Evolutionary conservation across 2,797 vertebrate genomes (phyloP).

Genomic region (Chrysocyon brachyurus): DNA sequence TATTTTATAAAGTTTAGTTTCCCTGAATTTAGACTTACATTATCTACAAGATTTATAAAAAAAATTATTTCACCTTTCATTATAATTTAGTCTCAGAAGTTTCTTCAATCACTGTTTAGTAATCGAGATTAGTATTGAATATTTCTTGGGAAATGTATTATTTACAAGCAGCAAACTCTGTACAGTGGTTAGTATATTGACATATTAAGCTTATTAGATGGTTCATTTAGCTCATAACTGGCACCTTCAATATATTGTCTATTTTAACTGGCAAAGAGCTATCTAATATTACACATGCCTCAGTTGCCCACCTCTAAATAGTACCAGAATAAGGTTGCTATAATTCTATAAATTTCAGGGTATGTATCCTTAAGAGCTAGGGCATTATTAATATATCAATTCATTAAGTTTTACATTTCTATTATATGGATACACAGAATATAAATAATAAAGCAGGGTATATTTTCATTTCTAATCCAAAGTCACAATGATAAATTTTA

Average conservation of each 20-base stretch:
- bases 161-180: slow-evolving; percentile 2
- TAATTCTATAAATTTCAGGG: slow-evolving; percentile 15
- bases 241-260: background rate
- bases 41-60: background rate
- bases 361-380: background rate
- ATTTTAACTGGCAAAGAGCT: background rate
- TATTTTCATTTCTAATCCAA: background rate
- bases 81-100: slow-evolving; percentile 27
- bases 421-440: background rate
- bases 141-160: background rate
- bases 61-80: background rate
- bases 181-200: background rate
- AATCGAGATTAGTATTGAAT: background rate
- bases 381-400: background rate
- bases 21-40: background rate
- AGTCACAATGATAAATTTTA: slow-evolving; percentile 6
- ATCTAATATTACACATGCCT: background rate
- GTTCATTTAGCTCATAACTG: background rate
- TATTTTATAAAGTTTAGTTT: background rate
- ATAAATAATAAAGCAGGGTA: background rate
- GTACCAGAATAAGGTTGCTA: background rate
- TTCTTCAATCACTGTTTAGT: background rate
- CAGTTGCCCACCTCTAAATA: background rate
- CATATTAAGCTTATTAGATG: background rate
- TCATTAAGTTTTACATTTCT: background rate